Percentiles rank a stretch among this genome's conserved stretches.
phyloP scores from a whole-genome alignment of 2,113 vertebrate species.

The Chauna torquata region DNA sequence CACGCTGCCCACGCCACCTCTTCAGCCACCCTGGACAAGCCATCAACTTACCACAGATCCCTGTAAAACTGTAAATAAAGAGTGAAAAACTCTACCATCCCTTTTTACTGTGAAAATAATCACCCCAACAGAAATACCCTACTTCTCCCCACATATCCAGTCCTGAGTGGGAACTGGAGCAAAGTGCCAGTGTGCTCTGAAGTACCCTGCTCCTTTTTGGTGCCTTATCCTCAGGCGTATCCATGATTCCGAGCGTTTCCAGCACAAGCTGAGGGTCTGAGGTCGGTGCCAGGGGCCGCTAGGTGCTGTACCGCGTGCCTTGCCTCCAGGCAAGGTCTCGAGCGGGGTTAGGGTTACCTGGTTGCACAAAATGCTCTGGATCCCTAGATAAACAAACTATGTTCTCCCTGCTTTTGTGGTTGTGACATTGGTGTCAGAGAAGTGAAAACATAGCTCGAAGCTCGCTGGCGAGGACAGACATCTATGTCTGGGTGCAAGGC shows the following conservation, averaged over 20 bases:
- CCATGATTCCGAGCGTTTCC: neutral
- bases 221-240: neutral
- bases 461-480: neutral
- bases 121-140: neutral
- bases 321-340: neutral
- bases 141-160: neutral
- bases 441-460: neutral
- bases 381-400: neutral
- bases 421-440: neutral
- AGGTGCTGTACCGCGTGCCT: neutral
- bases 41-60: neutral
- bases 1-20: neutral
- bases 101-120: neutral
- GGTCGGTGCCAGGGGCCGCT: fast-evolving
- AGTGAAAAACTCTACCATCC: neutral
- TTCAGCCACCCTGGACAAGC: neutral
- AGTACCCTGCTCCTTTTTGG: neutral
- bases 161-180: neutral
- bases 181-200: neutral
- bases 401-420: neutral
- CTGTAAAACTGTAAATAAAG: neutral
- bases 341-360: neutral
- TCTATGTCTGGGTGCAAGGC: fast-evolving
- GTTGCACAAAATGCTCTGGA: neutral
- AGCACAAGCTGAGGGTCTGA: neutral